Conservation (phyloP, 2,888 invertebrate species). For the Lithophane semibrunnea region DNA sequence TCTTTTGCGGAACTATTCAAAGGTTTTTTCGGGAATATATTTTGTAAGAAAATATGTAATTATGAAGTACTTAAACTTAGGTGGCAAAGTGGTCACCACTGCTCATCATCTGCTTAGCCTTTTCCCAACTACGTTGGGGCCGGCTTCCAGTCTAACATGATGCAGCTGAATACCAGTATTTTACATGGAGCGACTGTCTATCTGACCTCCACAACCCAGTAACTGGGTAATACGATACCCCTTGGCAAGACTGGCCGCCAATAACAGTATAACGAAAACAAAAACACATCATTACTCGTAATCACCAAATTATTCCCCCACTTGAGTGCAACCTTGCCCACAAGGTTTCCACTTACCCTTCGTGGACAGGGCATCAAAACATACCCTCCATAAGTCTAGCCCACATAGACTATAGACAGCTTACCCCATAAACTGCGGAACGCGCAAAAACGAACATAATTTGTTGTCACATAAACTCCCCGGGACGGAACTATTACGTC, state of each 20-base stretch:
- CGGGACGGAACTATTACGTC: constrained; percentile 54
- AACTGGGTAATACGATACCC: too few relatives aligned
- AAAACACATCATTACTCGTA: constrained; percentile 12
- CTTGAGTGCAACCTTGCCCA: constrained; percentile 5
- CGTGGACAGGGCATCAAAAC: constrained; percentile 24
- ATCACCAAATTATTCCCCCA: constrained; percentile 31
- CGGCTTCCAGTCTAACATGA: too few relatives aligned
- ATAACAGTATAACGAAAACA: neutral
- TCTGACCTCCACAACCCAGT: too few relatives aligned
- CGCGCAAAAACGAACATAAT: constrained; percentile 59
- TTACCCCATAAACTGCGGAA: constrained; percentile 39
- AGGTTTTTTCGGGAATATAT: neutral
- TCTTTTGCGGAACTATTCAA: neutral
- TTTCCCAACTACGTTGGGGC: too few relatives aligned
- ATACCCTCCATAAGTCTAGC: constrained; percentile 10
- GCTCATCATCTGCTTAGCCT: too few relatives aligned
- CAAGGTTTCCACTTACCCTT: constrained; percentile 23
- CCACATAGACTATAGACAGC: constrained; percentile 21
- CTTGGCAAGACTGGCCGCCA: too few relatives aligned
- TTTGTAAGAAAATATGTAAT: neutral
- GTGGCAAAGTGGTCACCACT: too few relatives aligned
- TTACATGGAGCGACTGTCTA: too few relatives aligned
- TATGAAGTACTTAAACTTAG: neutral
- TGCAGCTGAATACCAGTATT: too few relatives aligned
- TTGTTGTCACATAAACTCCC: constrained; percentile 61